Evolutionary conservation across 1,140 invertebrate genomes (phyloP), one percentile per base, ranked within the genome.

Genomic region (Drosophila repletoides): DNA sequence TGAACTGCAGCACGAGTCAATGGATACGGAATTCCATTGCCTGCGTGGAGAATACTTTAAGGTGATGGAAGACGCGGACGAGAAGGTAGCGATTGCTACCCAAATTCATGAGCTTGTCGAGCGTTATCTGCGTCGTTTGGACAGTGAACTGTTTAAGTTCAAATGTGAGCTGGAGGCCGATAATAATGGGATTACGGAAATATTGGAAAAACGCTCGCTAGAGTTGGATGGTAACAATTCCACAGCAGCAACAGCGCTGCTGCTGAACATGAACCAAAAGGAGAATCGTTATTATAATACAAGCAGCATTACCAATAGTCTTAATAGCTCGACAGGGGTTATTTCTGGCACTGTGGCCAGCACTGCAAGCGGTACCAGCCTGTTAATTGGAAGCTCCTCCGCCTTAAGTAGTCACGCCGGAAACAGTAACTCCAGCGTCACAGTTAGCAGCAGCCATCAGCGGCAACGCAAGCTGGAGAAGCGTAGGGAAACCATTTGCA

Each of bases 91-190:
- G 69, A 92, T 99, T 66, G 97, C 98, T 12, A 98, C 95, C 90
- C 96, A 98, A 91, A 97, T 98, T 92, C 96, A 97, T 90, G 97
- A 99, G 75, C 92, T 99, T 70, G 97, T 99, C 45, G 96, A 98
- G 84, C 94, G 97, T 88, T 99, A 99, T 92, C 92, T 98, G 73
- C 92, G 97, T 61, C 93, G 97, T 91, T 91, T 99, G 38, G 98
- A 99, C 89, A 96, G 96, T 88, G 98, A 99, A 90, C 90, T 99
- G 24, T 95, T 97, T 73, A 99, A 99, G 91, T 99, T 99, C 91
- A 99, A 99, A 92, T 97, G 98, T 93, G 98, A 99, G 91, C 89
- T 99, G 33, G 98, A 99, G 92, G 98, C 98, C 17, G 98, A 99
- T 91, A 97, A 99, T 92, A 96, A 98, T 73, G 98, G 98, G 10